phyloP scores from a whole-genome alignment of 2,113 vertebrate genomes.

The Lagopus leucura region DNA sequence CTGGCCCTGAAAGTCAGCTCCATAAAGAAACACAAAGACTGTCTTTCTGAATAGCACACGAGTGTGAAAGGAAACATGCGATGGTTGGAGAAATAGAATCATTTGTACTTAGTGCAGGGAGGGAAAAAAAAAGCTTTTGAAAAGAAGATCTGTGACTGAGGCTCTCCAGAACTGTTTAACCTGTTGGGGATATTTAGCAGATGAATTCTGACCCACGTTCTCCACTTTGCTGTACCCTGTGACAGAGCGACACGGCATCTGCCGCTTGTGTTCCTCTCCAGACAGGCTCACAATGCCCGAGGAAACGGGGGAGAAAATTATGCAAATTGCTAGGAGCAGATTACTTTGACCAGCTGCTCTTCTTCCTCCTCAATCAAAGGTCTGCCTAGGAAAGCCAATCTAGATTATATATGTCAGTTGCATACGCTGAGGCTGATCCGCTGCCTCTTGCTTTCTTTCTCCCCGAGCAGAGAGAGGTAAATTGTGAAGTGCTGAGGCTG shows the following conservation, averaged over 20 bases:
- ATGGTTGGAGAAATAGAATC: conserved; percentile 67
- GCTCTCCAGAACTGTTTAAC: conserved; percentile 79
- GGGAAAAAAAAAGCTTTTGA: conserved; percentile 50
- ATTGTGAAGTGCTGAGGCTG: background rate
- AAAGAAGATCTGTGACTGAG: conserved; percentile 79
- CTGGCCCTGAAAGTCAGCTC: conserved; percentile 21
- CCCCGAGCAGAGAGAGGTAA: background rate
- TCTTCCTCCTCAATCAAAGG: conserved; percentile 72
- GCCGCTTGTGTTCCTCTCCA: conserved; percentile 70
- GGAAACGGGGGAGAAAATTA: conserved; percentile 77
- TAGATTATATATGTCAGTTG: conserved; percentile 63
- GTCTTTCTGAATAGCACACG: conserved; percentile 57
- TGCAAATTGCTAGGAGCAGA: conserved; percentile 78
- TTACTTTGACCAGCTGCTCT: conserved; percentile 80
- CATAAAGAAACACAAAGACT: conserved; percentile 60
- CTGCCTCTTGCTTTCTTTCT: conserved; percentile 1
- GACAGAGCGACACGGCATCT: conserved; percentile 73
- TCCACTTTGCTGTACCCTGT: conserved; percentile 64
- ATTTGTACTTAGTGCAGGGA: conserved; percentile 64
- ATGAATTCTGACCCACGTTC: conserved; percentile 83
- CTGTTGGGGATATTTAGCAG: conserved; percentile 81
- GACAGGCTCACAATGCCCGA: conserved; percentile 74
- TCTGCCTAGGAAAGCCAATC: conserved; percentile 69
- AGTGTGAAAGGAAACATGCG: conserved; percentile 67
- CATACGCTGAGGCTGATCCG: background rate